These are phyloP conservation scores for Megastigmus dorsalis DNA, from an alignment of 2,888 invertebrate species.

Conservation along the genomic window DNA sequence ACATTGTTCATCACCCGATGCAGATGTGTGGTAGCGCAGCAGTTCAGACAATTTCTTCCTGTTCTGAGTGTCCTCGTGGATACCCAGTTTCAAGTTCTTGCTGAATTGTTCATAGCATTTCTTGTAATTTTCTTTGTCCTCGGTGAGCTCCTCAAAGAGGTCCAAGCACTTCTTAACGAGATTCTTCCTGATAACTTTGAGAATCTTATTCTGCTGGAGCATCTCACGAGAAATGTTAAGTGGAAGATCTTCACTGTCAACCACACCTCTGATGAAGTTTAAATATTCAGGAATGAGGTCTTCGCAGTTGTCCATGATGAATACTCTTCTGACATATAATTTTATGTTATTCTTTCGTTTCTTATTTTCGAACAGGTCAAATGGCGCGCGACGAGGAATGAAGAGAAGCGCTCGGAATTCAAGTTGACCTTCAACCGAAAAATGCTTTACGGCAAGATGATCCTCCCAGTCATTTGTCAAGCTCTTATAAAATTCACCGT, in stretches of 20 bases:
- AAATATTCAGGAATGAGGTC: conserved; percentile 98
- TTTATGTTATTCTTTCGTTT: conserved; percentile 99
- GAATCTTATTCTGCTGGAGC: conserved; percentile 99
- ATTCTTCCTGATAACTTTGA: conserved; percentile 99
- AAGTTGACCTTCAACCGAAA: conserved; percentile 94
- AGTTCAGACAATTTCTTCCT: conserved; percentile 89
- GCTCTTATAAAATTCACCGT: conserved; percentile 98
- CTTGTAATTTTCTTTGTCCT: conserved; percentile 98
- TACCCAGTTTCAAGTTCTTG: conserved; percentile 97
- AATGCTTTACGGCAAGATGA: conserved; percentile 96
- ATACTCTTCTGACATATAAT: conserved; percentile 96
- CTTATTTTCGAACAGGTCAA: conserved; percentile 98
- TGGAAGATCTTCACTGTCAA: conserved; percentile 98
- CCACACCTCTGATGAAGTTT: conserved; percentile 97
- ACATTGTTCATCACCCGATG: conserved; percentile 94
- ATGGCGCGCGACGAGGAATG: conserved; percentile 94
- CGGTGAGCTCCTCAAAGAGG: conserved; percentile 95
- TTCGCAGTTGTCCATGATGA: conserved; percentile 99
- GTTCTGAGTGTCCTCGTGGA: conserved; percentile 97
- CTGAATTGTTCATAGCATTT: conserved; percentile 99
- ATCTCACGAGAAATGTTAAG: conserved; percentile 99
- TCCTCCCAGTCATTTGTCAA: conserved; percentile 99
- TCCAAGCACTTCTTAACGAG: conserved; percentile 99
- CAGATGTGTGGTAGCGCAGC: conserved; percentile 94
- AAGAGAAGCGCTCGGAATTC: conserved; percentile 96